Evolutionary conservation across 2,113 vertebrate genomes (phyloP).

Genomic region (Epinephelus cyanopodus): DNA sequence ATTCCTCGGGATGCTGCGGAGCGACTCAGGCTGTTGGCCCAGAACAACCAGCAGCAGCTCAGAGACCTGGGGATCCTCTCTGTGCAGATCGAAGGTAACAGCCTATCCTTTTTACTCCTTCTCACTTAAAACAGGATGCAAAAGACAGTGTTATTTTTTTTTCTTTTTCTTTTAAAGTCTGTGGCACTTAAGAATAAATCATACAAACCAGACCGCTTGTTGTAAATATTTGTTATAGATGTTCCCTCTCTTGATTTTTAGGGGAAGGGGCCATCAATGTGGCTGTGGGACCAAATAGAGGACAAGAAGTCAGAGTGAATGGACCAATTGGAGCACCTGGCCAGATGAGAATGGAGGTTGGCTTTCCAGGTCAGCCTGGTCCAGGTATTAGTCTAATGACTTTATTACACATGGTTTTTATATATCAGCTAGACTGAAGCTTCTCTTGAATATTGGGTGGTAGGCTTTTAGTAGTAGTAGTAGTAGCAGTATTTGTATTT

Average conservation of each 20-base stretch:
- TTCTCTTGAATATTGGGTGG: conserved; percentile 1
- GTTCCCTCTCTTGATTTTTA: conserved; percentile 64
- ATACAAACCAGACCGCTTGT: neutral
- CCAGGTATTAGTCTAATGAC: conserved; percentile 84
- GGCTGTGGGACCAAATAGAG: conserved; percentile 90
- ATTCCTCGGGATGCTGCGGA: conserved; percentile 97
- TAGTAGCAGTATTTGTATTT: neutral
- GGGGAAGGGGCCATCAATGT: conserved; percentile 98
- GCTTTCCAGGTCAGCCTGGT: conserved; percentile 90
- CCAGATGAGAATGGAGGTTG: conserved; percentile 91
- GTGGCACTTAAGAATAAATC: neutral
- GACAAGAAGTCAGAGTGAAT: conserved; percentile 94
- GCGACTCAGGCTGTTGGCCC: conserved; percentile 93
- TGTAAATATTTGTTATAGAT: neutral
- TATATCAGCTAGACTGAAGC: neutral
- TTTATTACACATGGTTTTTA: neutral
- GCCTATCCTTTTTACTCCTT: neutral
- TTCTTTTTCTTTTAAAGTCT: neutral
- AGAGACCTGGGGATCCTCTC: conserved; percentile 98
- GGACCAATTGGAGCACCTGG: conserved; percentile 90
- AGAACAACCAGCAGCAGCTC: conserved; percentile 98
- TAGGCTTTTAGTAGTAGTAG: neutral
- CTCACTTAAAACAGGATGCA: neutral
- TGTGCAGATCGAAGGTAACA: conserved; percentile 96
- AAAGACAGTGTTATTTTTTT: neutral